phyloP scores from a whole-genome alignment of 1,140 invertebrate species.

The Mercenaria mercenaria region DNA sequence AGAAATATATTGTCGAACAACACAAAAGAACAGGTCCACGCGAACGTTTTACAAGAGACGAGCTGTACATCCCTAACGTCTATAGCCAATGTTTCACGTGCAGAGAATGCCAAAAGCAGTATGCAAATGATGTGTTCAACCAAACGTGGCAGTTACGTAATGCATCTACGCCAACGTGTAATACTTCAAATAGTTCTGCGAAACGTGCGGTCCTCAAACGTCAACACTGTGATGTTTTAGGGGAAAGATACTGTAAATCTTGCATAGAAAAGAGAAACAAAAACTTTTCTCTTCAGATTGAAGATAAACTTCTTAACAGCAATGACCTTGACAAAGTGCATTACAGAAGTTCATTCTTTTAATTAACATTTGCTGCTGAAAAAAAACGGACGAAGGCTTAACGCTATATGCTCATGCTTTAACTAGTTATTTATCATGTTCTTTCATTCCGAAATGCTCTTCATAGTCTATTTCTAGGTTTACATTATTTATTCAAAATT shows the following conservation, averaged over 20 bases:
- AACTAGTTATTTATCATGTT: too few species aligned
- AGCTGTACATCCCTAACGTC: conserved; percentile 34
- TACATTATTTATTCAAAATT: too few species aligned
- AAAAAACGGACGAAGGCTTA: too few species aligned
- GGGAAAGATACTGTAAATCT: conserved; percentile 49
- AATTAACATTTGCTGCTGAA: too few species aligned
- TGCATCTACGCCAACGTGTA: neutral
- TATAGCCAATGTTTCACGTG: conserved; percentile 61
- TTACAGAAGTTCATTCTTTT: conserved; percentile 19
- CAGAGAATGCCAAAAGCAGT: conserved; percentile 45
- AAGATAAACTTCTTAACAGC: conserved; percentile 40
- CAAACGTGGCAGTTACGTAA: neutral
- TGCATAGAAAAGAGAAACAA: conserved; percentile 59
- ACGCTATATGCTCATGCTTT: too few species aligned
- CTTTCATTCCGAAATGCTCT: too few species aligned
- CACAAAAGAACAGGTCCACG: conserved; percentile 9
- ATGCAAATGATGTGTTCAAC: conserved; percentile 36
- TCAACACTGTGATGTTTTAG: conserved; percentile 56
- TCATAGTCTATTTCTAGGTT: too few species aligned
- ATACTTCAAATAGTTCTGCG: neutral
- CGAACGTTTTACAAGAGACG: conserved; percentile 48
- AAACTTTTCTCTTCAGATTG: conserved; percentile 39
- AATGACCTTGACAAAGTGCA: conserved; percentile 40
- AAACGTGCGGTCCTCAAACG: neutral
- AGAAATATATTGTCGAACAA: conserved; percentile 28